Evolutionary conservation across 2,888 invertebrate genomes (phyloP), one percentile per base, ranked within the genome.

Genomic region (Trimorus sp.): DNA sequence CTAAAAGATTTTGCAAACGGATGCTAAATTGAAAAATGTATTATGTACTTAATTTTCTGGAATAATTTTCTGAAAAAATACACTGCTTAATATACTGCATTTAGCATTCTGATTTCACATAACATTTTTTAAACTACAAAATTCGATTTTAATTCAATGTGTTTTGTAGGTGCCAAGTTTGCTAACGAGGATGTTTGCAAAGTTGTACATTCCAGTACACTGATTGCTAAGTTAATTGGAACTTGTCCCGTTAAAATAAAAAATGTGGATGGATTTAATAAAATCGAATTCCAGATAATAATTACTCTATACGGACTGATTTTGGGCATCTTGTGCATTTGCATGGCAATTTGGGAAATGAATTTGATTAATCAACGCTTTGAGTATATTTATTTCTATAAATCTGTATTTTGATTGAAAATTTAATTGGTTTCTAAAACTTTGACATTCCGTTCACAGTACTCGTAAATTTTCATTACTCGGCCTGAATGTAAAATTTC

Each of bases 401-500:
- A 49, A 12, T 14, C 7, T 48, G n/a, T 48, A 14, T 11, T 49
- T 49, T 6, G 6, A 49, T 12, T 49, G 9, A 0, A n/a, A 49
- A 49, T 40, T 40, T 40, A 49, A 49, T 7, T 49, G 11, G 12
- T 59, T 14, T 42, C 15, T 59, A 8, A n/a, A n/a, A 59, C 4
- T 15, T 59, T 59, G 40, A 40, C 8, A 8, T 40, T 40, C 9
- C 45, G n/a, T 42, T 42, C 16, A 16, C 12, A 49, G 62, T n/a
- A 14, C 14, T 16, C 7, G 11, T 12, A 40, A 60, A 45, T 60
- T 60, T 40, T 45, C 60, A 45, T 45, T 60, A 26, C 16, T 60
- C n/a, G 7, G 4, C 7, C 12, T 60, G 12, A 60, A 60, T n/a
- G 7, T 60, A 40, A 45, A 26, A 7, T 45, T 62, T 14, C 62